Evolutionary conservation across 64 coral and sea anemone species (phyloP).

Genomic region (Pachyseris speciosa): DNA sequence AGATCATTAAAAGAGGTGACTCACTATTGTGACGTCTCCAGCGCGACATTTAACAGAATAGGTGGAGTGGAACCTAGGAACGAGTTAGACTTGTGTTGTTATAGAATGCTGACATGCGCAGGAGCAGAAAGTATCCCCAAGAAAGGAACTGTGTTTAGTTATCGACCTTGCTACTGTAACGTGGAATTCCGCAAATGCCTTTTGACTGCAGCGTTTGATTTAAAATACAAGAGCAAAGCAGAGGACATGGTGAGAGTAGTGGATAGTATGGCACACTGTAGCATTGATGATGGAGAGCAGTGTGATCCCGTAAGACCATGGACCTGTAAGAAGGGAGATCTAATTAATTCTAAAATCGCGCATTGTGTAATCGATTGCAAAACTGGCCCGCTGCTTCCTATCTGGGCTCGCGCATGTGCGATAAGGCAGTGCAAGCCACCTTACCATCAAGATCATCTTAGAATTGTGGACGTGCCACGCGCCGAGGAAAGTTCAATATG

Average conservation of each 20-base stretch:
- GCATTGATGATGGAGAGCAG: conserved; percentile 70
- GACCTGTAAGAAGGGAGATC: conserved; percentile 94
- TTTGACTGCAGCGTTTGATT: conserved; percentile 23
- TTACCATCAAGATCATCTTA: conserved; percentile 47
- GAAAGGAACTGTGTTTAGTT: conserved; percentile 82
- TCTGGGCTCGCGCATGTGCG: conserved; percentile 90
- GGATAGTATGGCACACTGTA: conserved; percentile 68
- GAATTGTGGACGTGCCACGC: conserved; percentile 88
- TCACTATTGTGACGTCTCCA: conserved; percentile 83
- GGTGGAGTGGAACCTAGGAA: conserved; percentile 60
- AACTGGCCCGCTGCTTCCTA: conserved; percentile 89
- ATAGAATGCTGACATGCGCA: conserved; percentile 89
- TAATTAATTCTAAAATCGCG: conserved; percentile 82
- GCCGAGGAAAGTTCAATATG: conserved; percentile 87
- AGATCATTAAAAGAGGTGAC: conserved; percentile 55
- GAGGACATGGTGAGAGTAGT: conserved; percentile 52
- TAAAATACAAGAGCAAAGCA: conserved; percentile 70
- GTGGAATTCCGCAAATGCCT: conserved; percentile 92
- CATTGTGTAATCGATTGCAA: conserved; percentile 93
- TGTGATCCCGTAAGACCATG: conserved; percentile 85
- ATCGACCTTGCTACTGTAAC: conserved; percentile 86
- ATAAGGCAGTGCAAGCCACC: conserved; percentile 91
- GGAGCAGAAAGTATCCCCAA: conserved; percentile 52
- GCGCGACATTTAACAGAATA: not conserved
- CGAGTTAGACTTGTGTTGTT: conserved; percentile 90